Base-by-base conservation (phyloP, 2,888 invertebrate species). In the Lasioglossum oenotherae region DNA sequence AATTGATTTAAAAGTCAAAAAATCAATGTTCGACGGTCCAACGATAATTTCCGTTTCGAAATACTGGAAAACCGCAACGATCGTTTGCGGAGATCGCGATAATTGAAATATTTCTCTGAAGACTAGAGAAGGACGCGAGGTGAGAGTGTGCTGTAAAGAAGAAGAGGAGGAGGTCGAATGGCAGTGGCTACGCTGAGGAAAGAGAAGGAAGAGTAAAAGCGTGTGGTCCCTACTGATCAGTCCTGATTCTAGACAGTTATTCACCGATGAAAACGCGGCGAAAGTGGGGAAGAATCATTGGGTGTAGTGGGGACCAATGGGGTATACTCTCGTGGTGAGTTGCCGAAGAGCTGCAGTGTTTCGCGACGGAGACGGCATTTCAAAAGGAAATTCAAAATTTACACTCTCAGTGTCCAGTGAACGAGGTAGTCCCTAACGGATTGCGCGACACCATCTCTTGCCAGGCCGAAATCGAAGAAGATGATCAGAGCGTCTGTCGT, bases 271-370 rank as follows among this genome's bases (percentile, higher is more conserved):
- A 92, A 92, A 88, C 89, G 80, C 81, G 85, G 92, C 92, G 93
- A 93, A 93, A 94, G 94, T 94, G 94, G 94, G 94, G 94, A 94
- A 93, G 91, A 92, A 91, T 87, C 80, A n/a, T 80, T 81, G 85
- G 78, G 73, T 12, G 80, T 90, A 92, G 95, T 93, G 94, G 95
- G 95, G 94, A 93, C 89, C 89, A 89, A 85, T 88, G 89, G 92
- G 91, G 94, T 95, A 95, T 95, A 95, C 94, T 92, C 88, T 49
- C 71, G 88, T 90, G 92, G 90, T 90, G 92, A 91, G 88, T 84
- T 84, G 86, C 80, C 64, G 87, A 89, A 80, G 90, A 89, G 91
- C 90, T 92, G 92, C 94, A 95, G 95, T 95, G 91, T 90, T 89
- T 93, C 92, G 93, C 91, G 92, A 92, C 87, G 90, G 91, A 91